Percentiles rank a stretch among this genome's conserved stretches.
Evolutionary conservation across 2,888 invertebrate genomes (phyloP).

Genomic region (Eupithecia pulchellata): DNA sequence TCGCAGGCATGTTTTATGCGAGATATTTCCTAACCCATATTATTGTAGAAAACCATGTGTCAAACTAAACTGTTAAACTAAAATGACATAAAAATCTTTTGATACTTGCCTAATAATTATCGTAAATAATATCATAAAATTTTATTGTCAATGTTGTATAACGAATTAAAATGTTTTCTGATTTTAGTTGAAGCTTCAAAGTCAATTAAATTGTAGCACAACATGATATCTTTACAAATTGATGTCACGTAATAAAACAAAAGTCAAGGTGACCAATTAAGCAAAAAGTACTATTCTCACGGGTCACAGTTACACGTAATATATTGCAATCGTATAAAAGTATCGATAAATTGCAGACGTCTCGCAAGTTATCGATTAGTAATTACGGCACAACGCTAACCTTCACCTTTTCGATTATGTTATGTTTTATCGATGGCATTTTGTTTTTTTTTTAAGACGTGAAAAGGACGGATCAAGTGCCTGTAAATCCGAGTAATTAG

Average conservation of each 20-base stretch:
- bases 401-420: constrained; percentile 28
- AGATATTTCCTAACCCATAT: too few species aligned
- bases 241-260: constrained; percentile 15
- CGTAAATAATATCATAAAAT: background rate
- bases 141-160: background rate
- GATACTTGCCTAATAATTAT: background rate
- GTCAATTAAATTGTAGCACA: constrained; percentile 15
- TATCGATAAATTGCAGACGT: constrained; percentile 20
- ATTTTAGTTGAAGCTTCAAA: background rate
- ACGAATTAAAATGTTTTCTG: background rate
- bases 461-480: constrained; percentile 3
- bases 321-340: constrained; percentile 17
- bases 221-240: constrained; percentile 11
- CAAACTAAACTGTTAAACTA: too few species aligned
- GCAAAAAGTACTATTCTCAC: constrained; percentile 12
- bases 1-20: too few species aligned
- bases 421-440: constrained; percentile 13
- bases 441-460: background rate
- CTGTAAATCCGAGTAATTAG: background rate
- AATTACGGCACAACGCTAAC: constrained; percentile 23
- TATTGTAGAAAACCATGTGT: background rate
- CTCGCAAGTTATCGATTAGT: constrained; percentile 22
- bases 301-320: constrained; percentile 12
- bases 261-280: constrained; percentile 20
- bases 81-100: too few species aligned